Evolutionary conservation across 2,113 vertebrate genomes (phyloP).

Genomic region (Cryptotis parvus): DNA sequence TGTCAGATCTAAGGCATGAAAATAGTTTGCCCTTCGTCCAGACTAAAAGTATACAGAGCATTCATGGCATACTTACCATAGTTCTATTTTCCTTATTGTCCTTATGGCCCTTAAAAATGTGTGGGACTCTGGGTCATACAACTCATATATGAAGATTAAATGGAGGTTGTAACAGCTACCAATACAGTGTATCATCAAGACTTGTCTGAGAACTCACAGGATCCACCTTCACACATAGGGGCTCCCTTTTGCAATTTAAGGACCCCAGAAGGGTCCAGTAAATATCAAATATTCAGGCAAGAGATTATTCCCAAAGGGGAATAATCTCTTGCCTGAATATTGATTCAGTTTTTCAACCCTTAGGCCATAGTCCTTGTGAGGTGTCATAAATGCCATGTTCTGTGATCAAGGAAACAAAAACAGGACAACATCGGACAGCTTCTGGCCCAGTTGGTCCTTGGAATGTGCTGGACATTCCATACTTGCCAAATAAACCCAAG

Average conservation of each 20-base stretch:
- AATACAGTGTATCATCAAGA: background rate
- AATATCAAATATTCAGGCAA: too few species aligned
- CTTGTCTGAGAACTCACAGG: background rate
- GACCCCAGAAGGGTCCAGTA: too few species aligned
- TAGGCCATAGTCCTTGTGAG: background rate
- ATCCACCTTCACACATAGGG: background rate
- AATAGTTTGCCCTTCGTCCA: background rate
- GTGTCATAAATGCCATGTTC: background rate
- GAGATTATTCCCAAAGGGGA: too few species aligned
- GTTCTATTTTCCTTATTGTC: too few species aligned
- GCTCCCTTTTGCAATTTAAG: background rate
- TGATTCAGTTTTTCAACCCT: background rate
- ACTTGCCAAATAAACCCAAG: accelerated
- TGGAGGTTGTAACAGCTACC: background rate
- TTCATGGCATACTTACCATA: too few species aligned
- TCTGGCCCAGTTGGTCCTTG: background rate
- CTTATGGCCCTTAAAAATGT: too few species aligned
- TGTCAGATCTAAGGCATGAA: constrained; percentile 6
- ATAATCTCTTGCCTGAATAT: background rate
- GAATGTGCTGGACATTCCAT: accelerated
- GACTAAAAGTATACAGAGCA: constrained; percentile 14
- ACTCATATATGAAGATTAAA: background rate
- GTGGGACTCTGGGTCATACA: too few species aligned
- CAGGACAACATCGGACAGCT: too few species aligned
- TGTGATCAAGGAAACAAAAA: background rate